phyloP scores from a whole-genome alignment of 2,113 vertebrate species.

The Rhizomys pruinosus region DNA sequence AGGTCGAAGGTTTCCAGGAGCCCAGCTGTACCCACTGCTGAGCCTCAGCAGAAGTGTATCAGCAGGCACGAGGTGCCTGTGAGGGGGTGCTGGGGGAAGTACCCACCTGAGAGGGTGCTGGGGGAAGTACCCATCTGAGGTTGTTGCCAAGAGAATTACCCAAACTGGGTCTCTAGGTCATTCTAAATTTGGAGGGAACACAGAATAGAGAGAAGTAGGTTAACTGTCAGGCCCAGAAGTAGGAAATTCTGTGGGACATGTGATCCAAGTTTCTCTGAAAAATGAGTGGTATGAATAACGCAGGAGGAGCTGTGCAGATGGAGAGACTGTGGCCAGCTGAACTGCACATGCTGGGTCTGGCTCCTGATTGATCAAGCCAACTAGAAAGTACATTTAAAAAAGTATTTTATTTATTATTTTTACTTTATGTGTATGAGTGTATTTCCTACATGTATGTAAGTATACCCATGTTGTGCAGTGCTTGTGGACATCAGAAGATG shows the following conservation, averaged over 20 bases:
- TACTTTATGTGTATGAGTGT: no score
- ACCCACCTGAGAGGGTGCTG: no score
- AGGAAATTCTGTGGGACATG: neutral
- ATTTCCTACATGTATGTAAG: no score
- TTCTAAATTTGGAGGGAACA: no score
- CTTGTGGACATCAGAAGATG: no score
- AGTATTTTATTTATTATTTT: no score
- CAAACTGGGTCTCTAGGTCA: no score
- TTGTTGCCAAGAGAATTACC: neutral
- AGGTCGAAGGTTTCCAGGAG: neutral
- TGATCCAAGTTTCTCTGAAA: neutral
- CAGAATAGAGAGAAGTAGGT: neutral
- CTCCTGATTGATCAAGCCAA: neutral
- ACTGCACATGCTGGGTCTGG: neutral
- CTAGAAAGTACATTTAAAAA: no score
- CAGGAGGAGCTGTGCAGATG: neutral
- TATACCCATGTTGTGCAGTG: no score
- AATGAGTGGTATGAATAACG: neutral
- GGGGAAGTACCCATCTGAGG: no score
- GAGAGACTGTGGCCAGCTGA: neutral
- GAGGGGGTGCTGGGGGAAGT: neutral
- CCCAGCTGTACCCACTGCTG: neutral
- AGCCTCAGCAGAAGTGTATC: neutral
- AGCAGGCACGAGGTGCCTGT: accelerated
- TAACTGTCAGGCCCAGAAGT: neutral